Base-by-base conservation (phyloP, 2,888 invertebrate species). In the Argyresthia albistria region DNA sequence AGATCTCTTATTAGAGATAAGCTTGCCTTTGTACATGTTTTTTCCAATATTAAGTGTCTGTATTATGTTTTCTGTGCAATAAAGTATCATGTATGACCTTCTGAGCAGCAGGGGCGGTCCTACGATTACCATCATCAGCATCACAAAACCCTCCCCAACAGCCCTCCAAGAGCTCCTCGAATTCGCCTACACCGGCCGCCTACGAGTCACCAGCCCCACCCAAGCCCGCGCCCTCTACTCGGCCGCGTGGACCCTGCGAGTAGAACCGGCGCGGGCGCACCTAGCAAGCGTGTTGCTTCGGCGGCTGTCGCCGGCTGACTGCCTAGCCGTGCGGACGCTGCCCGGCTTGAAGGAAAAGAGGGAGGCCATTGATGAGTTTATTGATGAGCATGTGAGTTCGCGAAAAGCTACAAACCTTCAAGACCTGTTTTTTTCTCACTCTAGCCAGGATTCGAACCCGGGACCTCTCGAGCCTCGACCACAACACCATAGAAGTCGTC, bases 111-210 rank as follows among this genome's bases (percentile, higher is more conserved):
- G n/a, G n/a, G n/a, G n/a, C n/a, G n/a, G n/a, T n/a, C n/a, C n/a
- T n/a, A n/a, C 25, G 25, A 25, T 25, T 25, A 25, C 25, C 25
- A 25, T 25, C 3, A 25, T 25, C 2, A 25, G 25, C 25, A 25
- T 25, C 25, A 25, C 25, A 25, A 25, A 25, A 25, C 6, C 6
- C 25, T n/a, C 25, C 25, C 6, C 25, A 25, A 25, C 25, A 47
- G 93, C 94, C 49, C 88, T 96, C 67, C 91, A 93, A 61, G 90
- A 91, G 58, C 89, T 96, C 46, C 90, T 96, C 48, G 93, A 95
- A 70, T 96, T 93, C 82, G 93, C 93, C 49, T 97, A 96, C 81
- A 95, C 95, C 12, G 92, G 93, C 35, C 90, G 90, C 77, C 70
- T 91, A 60, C 76, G 80, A 56, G 89, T 89, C 57, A 81, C 82